A percentile compares a stretch with the other conserved stretches of the same genome.
These are phyloP conservation scores for Cepphus grylle DNA, from an alignment of 2,113 vertebrate genomes.

Conservation along the genomic window DNA sequence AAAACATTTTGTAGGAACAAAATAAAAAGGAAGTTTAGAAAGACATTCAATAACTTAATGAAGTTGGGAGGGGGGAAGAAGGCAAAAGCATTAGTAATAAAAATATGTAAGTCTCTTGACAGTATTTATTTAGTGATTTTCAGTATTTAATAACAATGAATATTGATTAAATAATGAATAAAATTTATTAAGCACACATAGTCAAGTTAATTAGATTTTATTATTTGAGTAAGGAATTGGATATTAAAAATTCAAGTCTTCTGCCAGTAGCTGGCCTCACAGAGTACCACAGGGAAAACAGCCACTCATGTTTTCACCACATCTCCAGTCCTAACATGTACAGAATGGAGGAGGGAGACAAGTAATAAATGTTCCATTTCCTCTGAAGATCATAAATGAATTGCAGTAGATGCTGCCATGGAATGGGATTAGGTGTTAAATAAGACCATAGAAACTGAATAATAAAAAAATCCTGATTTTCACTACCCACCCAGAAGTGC, in stretches of 20 bases:
- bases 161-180: conserved; percentile 42
- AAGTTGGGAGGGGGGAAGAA: not conserved
- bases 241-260: conserved; percentile 36
- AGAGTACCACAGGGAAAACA: not conserved
- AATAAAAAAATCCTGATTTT: not conserved
- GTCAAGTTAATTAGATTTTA: conserved; percentile 27
- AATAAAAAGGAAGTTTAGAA: not conserved
- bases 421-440: not conserved
- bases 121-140: conserved; percentile 38
- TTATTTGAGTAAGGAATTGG: conserved; percentile 40
- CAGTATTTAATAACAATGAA: not conserved
- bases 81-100: not conserved
- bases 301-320: not conserved
- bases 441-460: not conserved
- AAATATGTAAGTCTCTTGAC: not conserved
- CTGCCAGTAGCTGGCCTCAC: not conserved
- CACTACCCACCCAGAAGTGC: not conserved
- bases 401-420: not conserved
- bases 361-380: not conserved
- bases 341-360: not conserved
- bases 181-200: not conserved
- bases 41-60: not conserved
- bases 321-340: not conserved
- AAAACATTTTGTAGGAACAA: not conserved
- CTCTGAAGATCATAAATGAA: not conserved